Base-by-base conservation (phyloP, 2,888 invertebrate genomes). In the Sclerodermus sp. region DNA sequence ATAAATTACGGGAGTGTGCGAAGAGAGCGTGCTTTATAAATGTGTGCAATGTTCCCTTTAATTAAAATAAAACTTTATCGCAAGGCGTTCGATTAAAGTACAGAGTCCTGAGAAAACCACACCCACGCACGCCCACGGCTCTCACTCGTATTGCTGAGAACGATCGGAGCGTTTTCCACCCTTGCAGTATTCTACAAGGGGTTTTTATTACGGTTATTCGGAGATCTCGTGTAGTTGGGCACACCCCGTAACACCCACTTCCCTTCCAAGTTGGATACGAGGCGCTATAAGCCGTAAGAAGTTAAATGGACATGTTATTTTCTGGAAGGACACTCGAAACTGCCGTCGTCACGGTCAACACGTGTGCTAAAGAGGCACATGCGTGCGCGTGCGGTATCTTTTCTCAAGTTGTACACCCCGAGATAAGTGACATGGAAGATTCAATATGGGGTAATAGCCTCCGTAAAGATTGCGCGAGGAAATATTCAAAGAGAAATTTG, bases 181-280 rank as follows among this genome's bases (percentile, higher is more conserved):
- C 57, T 53, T 59, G 50, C 47, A 42, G 37, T 17, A 23, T 43
- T 14, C 30, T 32, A 32, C 49, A 14, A 42, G 38, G 45, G 53
- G 45, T 47, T 57, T 61, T 60, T 58, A 55, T 65, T 58, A 49
- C 49, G 49, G 47, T 47, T 55, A 49, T 38, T 49, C 53, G 51
- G 57, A 45, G 49, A 49, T 67, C 57, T 45, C 44, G 53, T 42
- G 49, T 51, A 45, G 52, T 29, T 12, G n/a, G 67, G 55, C 66
- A 67, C 73, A 72, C 70, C 70, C 65, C 61, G 66, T 57, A 60
- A 70, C 68, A 66, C 72, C 73, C 67, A 73, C 68, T 73, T 71
- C 71, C 71, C 67, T 64, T 64, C 58, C 46, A 55, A 43, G 53
- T 56, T 47, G 53, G 57, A 53, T 53, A 55, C 30, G 60, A 55